Evolutionary conservation across 2,797 vertebrate species (phyloP), one percentile per base, ranked within the genome.

Genomic region (Bucorvus abyssinicus): DNA sequence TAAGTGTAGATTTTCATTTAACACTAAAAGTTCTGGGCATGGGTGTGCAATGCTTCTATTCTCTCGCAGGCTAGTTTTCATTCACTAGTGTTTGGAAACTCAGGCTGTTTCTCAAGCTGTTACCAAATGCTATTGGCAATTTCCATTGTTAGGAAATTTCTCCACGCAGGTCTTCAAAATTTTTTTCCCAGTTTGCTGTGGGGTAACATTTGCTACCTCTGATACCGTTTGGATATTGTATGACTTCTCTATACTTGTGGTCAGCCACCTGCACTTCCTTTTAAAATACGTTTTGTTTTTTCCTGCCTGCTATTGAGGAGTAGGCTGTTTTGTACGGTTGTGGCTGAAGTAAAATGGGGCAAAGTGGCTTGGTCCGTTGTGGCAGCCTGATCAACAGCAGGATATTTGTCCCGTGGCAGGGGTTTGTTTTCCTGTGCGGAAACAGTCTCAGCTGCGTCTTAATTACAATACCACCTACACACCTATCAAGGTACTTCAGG

Each of bases 381-480:
- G 44, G 71, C 78, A 90, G 84, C 63, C 77, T 53, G 36, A 45
- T 78, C 84, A 78, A 57, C 76, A 87, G 75, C 84, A 93, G 75
- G 80, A 69, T 92, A 71, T 90, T 87, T 94, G 81, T 94, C 82
- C 40, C 8, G 1, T 77, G 52, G 80, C 19, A 44, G 90, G 95
- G 88, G 95, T 80, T 95, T 87, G 83, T 95, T 90, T 95, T 95
- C 93, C 94, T 89, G 21, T 26, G 47, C 6, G 30, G 90, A 95
- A 95, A 19, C 60, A 7, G 64, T n/a, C 84, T 92, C 83, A 76
- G 78, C 93, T 69, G 86, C 1, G 5, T 52, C 70, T 89, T 94
- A 95, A 93, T 93, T 80, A 74, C 91, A 93, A 67, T 79, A 84
- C 87, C 93, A 96, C 78, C 49, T 71, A 53, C 47, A 47, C 30